Conservation (phyloP, 2,113 vertebrate species). For the Cololabis saira region DNA sequence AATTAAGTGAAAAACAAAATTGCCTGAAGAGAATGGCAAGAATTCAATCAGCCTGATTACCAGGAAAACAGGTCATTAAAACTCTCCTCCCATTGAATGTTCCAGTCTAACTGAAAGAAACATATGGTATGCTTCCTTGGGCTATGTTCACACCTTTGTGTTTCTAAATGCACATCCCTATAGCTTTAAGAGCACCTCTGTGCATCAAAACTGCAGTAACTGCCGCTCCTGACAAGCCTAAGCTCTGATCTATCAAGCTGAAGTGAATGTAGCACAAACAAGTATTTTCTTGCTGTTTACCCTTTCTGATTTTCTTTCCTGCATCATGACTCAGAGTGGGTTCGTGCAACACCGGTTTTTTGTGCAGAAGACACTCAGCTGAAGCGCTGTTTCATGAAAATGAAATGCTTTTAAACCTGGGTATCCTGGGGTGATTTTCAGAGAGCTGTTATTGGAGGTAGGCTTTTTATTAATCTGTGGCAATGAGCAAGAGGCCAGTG, state of each 20-base stretch:
- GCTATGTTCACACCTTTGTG: constrained; percentile 6
- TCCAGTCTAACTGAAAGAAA: constrained; percentile 36
- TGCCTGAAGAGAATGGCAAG: constrained; percentile 58
- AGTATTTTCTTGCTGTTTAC: constrained; percentile 26
- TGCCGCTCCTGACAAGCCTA: constrained; percentile 22
- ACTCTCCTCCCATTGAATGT: constrained; percentile 41
- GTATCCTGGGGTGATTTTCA: constrained; percentile 36
- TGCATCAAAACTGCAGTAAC: constrained; percentile 2
- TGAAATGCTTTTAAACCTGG: constrained; percentile 31
- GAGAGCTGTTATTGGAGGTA: constrained; percentile 39
- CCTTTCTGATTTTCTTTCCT: constrained; percentile 5
- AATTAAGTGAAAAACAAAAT: constrained; percentile 68
- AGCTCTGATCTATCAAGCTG: constrained; percentile 49
- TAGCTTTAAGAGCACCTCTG: not conserved
- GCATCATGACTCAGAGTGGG: constrained; percentile 52
- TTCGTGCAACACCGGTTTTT: constrained; percentile 24
- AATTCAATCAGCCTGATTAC: constrained; percentile 70
- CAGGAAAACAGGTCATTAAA: constrained; percentile 62
- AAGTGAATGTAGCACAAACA: constrained; percentile 21
- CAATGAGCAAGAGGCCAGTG: constrained; percentile 24
- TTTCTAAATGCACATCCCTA: not conserved
- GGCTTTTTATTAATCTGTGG: constrained; percentile 45
- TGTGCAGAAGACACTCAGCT: constrained; percentile 7
- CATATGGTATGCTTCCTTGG: not conserved
- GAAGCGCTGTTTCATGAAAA: constrained; percentile 38